phyloP scores from a whole-genome alignment of 2,888 invertebrate species.

The Stratiomys singularior region DNA sequence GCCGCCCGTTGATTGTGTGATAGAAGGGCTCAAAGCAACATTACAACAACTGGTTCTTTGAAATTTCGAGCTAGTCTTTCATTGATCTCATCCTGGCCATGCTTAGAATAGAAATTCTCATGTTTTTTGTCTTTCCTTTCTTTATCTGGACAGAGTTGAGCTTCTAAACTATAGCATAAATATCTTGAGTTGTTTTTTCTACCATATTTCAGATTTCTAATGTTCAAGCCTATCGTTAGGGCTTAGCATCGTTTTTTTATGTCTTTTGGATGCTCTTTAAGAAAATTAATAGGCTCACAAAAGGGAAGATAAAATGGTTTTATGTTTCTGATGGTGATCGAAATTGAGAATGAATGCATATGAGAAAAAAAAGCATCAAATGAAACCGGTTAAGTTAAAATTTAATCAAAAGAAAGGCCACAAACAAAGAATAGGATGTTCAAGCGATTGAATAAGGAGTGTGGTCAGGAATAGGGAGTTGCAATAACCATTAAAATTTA shows the following conservation, averaged over 20 bases:
- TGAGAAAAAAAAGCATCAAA: background rate
- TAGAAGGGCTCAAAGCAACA: background rate
- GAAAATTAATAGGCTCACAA: slow-evolving; percentile 36
- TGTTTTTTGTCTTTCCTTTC: background rate
- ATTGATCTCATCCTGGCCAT: background rate
- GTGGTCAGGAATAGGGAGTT: background rate
- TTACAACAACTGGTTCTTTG: background rate
- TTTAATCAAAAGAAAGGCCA: background rate
- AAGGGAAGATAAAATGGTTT: slow-evolving; percentile 34
- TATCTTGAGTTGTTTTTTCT: background rate
- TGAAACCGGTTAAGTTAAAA: background rate
- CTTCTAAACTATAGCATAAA: background rate
- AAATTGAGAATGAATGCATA: background rate
- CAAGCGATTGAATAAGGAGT: background rate
- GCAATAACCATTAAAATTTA: background rate
- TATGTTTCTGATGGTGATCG: background rate
- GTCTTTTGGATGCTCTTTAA: slow-evolving; percentile 11
- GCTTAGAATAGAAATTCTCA: background rate
- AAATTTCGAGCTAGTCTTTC: background rate
- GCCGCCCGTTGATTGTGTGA: background rate
- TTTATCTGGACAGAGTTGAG: background rate
- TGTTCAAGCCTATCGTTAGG: no score
- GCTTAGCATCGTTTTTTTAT: background rate
- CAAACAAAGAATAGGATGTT: background rate
- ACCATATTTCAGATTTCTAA: no score